Base-by-base conservation (phyloP, 2,888 invertebrate genomes). In the Yponomeuta plumbellus region DNA sequence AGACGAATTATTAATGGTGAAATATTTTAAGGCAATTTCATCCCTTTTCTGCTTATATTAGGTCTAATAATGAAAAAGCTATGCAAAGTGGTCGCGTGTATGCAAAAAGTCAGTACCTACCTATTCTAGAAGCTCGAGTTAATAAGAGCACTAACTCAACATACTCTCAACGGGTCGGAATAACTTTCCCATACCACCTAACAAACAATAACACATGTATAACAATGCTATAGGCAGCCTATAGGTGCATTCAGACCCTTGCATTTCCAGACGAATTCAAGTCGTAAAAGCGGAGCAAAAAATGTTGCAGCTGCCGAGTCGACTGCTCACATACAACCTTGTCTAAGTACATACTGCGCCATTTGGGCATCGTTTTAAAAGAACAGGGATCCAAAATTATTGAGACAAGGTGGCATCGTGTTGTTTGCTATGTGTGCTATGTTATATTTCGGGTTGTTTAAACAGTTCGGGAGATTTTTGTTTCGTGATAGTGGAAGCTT, bases 201-300 rank as follows among this genome's bases (percentile, higher is more conserved):
- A n/a, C 22, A 34, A n/a, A 17, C 58, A 40, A n/a, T 22, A 17
- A 21, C 66, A 69, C 17, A 52, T 17, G 44, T 62, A 44, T 26
- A 67, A 67, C 65, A 57, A 63, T 71, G 66, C 69, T 52, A 69
- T 66, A 73, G 67, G 67, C 76, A 13, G 44, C 8, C 44, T 52
- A 75, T 75, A 76, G 62, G 67, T 71, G 71, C 70, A 69, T 74
- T 70, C 76, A 76, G 78, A 77, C 80, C 80, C 84, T 80, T 82
- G 83, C 83, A 83, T 85, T 84, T 84, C 84, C 85, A 87, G 84
- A 81, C 85, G 75, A 75, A 20, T 67, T 64, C 66, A 21, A 44
- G 39, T 64, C 26, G 44, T 82, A 84, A 85, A 85, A 52, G 72
- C 76, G 76, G 79, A 82, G 80, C 83, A 88, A 88, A 88, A 84